A percentile compares a stretch with the other conserved stretches of the same genome.
Conservation (phyloP, 37 sponge, comb jelly and placozoan species). For the Corticium candelabrum region DNA sequence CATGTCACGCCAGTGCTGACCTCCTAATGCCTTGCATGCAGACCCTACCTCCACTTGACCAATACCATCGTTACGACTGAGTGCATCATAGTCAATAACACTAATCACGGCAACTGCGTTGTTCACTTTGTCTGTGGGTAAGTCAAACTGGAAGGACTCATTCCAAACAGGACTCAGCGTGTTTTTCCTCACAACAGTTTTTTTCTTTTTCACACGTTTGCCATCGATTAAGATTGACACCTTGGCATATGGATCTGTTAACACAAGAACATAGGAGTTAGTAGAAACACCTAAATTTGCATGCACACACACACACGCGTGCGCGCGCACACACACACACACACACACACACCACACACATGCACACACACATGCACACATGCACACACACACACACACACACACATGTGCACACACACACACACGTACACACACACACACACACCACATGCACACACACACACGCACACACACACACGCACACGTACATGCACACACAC, state of each 20-base stretch:
- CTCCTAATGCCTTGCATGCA: background rate
- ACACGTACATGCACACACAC: too few species aligned
- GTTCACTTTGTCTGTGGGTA: background rate
- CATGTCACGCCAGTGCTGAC: background rate
- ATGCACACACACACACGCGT: too few species aligned
- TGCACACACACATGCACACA: too few species aligned
- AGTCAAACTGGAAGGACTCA: constrained; percentile 56
- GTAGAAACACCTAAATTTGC: too few species aligned
- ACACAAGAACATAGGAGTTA: background rate
- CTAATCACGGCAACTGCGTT: too few species aligned
- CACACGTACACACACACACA: too few species aligned
- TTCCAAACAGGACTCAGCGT: constrained; percentile 44
- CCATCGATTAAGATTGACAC: constrained; percentile 24
- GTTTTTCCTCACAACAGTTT: constrained; percentile 35
- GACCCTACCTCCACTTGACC: background rate
- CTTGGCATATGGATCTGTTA: constrained; percentile 62
- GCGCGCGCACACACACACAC: too few species aligned
- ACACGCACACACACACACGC: too few species aligned
- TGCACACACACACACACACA: too few species aligned
- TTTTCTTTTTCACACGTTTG: constrained; percentile 33
- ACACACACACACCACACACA: too few species aligned
- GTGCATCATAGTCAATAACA: background rate
- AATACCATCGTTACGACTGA: background rate
- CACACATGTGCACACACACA: too few species aligned
- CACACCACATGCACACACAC: too few species aligned